Base-by-base conservation (phyloP, 2,797 vertebrate species). In the Onychomys arenicola region DNA sequence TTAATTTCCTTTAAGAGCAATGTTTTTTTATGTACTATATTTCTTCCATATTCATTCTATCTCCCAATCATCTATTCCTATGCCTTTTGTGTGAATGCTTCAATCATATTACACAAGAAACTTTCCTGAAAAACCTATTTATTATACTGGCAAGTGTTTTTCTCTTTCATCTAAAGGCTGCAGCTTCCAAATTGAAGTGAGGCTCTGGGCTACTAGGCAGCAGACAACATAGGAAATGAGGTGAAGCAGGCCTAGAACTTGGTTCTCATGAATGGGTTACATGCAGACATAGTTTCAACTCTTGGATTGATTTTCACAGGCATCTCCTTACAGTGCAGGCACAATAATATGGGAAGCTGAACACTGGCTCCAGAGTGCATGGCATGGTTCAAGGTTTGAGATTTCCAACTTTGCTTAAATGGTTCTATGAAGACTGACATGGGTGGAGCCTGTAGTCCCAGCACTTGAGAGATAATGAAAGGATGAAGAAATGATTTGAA, bases 1-100 rank as follows among this genome's bases (percentile, higher is more conserved):
- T 96, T 93, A 8, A 34, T 97, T 96, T 96, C 40, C 78, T 95
- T 59, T 96, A 84, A 89, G 23, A 94, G 37, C 10, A 95, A 93
- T 87, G 93, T 97, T 93, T 97, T 93, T 96, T 73, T 40, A 90
- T 2, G 93, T 37, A 17, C 40, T 86, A 4, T 65, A 65, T 94
- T 96, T 96, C 34, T 89, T 52, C 46, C 32, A 46, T 61, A 43
- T 10, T 32, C 6, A 9, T 71, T 69, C 37, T 17, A 25, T 80
- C 37, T 78, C 40, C 46, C 69, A 89, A 3, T 4, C 13, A 6
- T 69, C 43, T 0, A 3, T 34, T 57, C 34, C 27, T 65, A 25
- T 37, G 89, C 46, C 1, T 93, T 89, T 86, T 87, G 49, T 71
- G 25, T 1, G 80, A 27, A 94, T 95, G 11, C 12, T 52, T 82